Evolutionary conservation across 2,113 vertebrate genomes (phyloP), one percentile per base, ranked within the genome.

Genomic region (Pycnonotus jocosus): DNA sequence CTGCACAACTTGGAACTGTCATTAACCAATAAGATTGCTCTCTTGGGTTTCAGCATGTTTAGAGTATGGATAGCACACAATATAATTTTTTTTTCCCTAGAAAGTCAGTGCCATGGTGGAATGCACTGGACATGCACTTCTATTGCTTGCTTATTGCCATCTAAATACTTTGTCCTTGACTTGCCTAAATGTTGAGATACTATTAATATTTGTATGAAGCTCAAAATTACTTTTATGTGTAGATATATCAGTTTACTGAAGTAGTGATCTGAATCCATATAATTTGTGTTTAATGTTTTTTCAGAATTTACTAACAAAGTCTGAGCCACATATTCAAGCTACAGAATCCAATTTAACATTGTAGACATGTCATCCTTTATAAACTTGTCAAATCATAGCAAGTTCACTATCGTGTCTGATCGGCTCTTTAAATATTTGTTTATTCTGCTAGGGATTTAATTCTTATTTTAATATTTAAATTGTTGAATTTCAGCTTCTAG

Each of bases 51-150:
- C 57, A 94, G 8, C 25, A 27, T 24, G 38, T 84, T 64, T 68
- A 33, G 15, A 33, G 12, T 51, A 54, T 11, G 45, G 57, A 51
- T 8, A 77, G 10, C 5, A 57, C 1, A 18, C 0, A 1, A 31
- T 6, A 7, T 22, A 28, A 10, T n/a, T 62, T 81, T 71, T 86
- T 76, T 22, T n/a, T n/a, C 6, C 5, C 19, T 17, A 40, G 28
- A 74, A 44, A 13, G 15, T 42, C 66, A 57, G 18, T 33, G 33
- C 8, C 31, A n/a, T 25, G 10, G 33, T 86, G n/a, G 18, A 65
- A 37, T 22, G 30, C 22, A 62, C 8, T 6, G 1, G 11, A 47
- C 14, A 51, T 19, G 10, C n/a, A 78, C 8, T 66, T 66, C 20
- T 20, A 22, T 44, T 72, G 7, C 35, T 72, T 72, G 12, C 11